Evolutionary conservation across 2,797 vertebrate species (phyloP).

Genomic region (Sylvia borin): DNA sequence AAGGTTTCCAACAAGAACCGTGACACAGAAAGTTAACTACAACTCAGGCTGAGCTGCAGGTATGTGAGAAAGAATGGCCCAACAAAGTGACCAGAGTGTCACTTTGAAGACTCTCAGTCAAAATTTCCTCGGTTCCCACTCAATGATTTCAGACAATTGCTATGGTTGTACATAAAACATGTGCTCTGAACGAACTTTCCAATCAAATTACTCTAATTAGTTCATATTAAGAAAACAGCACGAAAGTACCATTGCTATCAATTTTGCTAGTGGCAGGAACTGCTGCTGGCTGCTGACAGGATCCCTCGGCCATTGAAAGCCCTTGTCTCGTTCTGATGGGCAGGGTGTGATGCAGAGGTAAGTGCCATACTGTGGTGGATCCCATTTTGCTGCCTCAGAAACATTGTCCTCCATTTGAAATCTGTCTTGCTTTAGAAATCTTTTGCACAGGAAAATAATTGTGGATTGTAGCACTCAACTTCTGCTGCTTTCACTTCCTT

Average conservation of each 20-base stretch:
- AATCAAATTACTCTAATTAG: neutral
- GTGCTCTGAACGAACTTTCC: neutral
- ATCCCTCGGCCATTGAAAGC: neutral
- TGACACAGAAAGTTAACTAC: neutral
- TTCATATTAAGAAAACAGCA: neutral
- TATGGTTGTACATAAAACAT: neutral
- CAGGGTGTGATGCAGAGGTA: neutral
- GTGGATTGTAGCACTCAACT: neutral
- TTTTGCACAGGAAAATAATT: neutral
- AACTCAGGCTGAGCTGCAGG: neutral
- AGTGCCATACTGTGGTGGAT: neutral
- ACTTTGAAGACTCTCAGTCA: neutral
- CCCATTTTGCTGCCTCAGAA: neutral
- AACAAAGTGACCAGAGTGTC: neutral
- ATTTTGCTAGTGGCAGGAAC: neutral
- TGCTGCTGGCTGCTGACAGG: neutral
- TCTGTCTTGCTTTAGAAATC: neutral
- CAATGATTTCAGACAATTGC: neutral
- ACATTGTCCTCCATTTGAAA: neutral
- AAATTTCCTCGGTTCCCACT: neutral
- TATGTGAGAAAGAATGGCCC: neutral
- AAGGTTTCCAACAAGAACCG: neutral
- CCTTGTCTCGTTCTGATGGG: rapidly evolving
- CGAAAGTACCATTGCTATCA: neutral
- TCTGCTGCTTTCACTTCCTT: neutral